phyloP scores from a whole-genome alignment of 1,140 invertebrate genomes.

The Teleopsis dalmanni region DNA sequence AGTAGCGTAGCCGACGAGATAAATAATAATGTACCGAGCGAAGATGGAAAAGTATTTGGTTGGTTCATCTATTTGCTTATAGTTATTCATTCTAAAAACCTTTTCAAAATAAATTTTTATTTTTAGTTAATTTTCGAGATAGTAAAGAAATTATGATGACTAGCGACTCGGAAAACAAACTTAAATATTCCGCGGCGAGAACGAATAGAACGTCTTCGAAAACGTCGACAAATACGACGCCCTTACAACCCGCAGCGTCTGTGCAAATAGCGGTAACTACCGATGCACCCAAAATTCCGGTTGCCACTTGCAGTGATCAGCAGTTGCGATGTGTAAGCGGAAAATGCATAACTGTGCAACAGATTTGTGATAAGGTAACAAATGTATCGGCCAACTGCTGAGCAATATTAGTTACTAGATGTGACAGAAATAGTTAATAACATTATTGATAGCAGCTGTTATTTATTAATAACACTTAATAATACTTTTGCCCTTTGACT shows the following conservation, averaged over 20 bases:
- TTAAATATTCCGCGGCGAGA: conserved; percentile 39
- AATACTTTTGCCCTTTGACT: too few relatives aligned
- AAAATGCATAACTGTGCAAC: conserved; percentile 53
- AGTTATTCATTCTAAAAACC: neutral
- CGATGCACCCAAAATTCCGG: conserved; percentile 14
- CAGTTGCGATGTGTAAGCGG: conserved; percentile 56
- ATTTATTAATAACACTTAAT: too few relatives aligned
- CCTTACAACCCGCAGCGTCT: conserved; percentile 25
- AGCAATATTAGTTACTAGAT: neutral
- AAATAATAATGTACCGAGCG: conserved; percentile 6
- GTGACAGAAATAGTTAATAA: neutral
- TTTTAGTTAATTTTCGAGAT: conserved; percentile 40
- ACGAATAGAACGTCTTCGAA: conserved; percentile 27
- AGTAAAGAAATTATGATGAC: conserved; percentile 48
- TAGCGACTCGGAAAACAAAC: conserved; percentile 44
- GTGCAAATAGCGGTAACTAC: conserved; percentile 28
- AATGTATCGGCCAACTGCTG: too few relatives aligned
- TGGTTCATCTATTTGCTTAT: conserved; percentile 7
- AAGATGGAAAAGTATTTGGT: conserved; percentile 35
- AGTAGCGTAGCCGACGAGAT: conserved; percentile 28
- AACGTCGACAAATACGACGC: conserved; percentile 19
- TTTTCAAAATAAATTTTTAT: neutral
- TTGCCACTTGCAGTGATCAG: conserved; percentile 44
- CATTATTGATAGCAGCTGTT: too few relatives aligned
- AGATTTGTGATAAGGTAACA: conserved; percentile 54